Evolutionary conservation across 2,113 vertebrate genomes (phyloP).

Genomic region (Megatriorchis doriae): DNA sequence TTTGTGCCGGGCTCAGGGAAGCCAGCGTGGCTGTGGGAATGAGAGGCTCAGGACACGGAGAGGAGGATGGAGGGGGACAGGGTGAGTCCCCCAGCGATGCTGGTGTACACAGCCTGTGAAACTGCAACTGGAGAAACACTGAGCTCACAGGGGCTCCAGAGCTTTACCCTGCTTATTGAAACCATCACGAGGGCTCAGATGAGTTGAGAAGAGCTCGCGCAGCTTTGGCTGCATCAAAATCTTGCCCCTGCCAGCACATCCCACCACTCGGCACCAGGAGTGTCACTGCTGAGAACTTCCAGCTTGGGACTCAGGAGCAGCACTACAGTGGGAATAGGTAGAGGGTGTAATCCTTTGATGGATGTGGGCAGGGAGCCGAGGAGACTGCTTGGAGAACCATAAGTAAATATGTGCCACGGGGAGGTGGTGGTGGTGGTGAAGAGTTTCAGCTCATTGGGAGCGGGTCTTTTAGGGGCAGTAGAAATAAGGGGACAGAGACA

Average conservation of each 20-base stretch:
- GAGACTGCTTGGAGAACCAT: neutral
- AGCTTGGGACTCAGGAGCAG: neutral
- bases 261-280: neutral
- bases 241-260: neutral
- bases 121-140: neutral
- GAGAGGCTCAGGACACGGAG: neutral
- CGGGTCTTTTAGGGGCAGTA: neutral
- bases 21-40: fast-evolving
- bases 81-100: neutral
- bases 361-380: neutral
- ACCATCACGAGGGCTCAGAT: neutral
- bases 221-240: neutral
- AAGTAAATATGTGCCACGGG: neutral
- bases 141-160: neutral
- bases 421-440: neutral
- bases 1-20: neutral
- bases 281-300: neutral
- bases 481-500: neutral
- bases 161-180: neutral
- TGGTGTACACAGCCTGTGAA: neutral
- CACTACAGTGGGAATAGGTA: neutral
- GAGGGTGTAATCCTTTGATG: neutral
- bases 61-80: neutral
- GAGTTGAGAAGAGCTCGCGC: neutral
- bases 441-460: neutral